Evolutionary conservation across 2,888 invertebrate species (phyloP).

Genomic region (Spicauda simplicius): DNA sequence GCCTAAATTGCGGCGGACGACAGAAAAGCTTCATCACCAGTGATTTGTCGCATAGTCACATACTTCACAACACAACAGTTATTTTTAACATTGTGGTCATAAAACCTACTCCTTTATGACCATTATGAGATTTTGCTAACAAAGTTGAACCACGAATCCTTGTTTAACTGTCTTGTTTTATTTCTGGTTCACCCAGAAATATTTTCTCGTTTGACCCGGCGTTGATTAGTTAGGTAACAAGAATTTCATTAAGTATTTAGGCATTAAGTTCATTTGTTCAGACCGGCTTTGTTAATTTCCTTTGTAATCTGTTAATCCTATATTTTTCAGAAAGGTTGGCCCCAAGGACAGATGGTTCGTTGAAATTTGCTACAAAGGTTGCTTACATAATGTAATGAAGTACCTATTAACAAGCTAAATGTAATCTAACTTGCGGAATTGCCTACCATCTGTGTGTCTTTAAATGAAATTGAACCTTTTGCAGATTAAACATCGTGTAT

Average conservation of each 20-base stretch:
- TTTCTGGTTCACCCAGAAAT: not conserved
- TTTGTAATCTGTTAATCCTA: slow-evolving; percentile 1
- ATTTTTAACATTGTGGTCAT: too few relatives aligned
- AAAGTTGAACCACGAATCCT: too few relatives aligned
- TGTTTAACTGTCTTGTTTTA: not conserved
- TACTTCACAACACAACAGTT: too few relatives aligned
- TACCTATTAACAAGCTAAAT: not conserved
- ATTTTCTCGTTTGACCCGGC: not conserved
- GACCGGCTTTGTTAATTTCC: slow-evolving; percentile 2
- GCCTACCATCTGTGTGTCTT: not conserved
- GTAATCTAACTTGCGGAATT: not conserved
- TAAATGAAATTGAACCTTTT: not conserved
- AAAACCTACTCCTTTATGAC: too few relatives aligned
- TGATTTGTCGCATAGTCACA: too few relatives aligned
- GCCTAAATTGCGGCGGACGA: too few relatives aligned
- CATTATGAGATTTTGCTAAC: too few relatives aligned
- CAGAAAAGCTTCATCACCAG: too few relatives aligned
- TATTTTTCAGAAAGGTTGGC: slow-evolving; percentile 1
- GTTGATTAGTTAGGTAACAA: not conserved
- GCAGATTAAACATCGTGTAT: not conserved
- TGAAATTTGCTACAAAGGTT: not conserved
- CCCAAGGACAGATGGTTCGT: not conserved
- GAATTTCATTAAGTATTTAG: slow-evolving; percentile 5
- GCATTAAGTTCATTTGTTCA: slow-evolving; percentile 2
- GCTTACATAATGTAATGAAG: slow-evolving; percentile 1